Evolutionary conservation across 2,888 invertebrate genomes (phyloP), one percentile per base, ranked within the genome.

Genomic region (Limenitis camilla): DNA sequence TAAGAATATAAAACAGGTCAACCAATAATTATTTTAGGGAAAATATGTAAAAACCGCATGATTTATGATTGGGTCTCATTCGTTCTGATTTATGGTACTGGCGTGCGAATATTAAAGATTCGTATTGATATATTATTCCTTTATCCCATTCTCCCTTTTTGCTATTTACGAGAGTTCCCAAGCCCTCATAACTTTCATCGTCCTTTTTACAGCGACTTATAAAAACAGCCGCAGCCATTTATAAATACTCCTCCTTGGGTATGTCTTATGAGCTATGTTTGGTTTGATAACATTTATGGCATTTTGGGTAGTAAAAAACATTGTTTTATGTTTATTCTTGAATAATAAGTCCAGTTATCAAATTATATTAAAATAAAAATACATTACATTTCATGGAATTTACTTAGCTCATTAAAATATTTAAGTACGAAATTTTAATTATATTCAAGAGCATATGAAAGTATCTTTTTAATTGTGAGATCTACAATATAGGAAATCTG

Each of bases 81-180:
- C 81, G 74, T 71, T 78, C 72, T 84, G 86, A 87, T 87, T 85
- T 84, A 87, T 80, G 81, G 76, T 68, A 72, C 72, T 74, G 67
- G 72, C 75, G 77, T 77, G 78, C 81, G 81, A 85, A 85, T 86
- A 87, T 85, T 86, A 87, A 86, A 85, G 84, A 87, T 82, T 85
- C 83, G 79, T 83, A 87, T 85, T 87, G 86, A 86, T 86, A 86
- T 86, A 87, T 87, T 87, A 85, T 85, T 82, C 83, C 81, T 84
- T 84, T 84, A 85, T 87, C 83, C 86, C 72, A 77, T 83, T 85
- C 77, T 81, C 81, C 80, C 76, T 74, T 74, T 69, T 74, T 74
- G 78, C 81, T 84, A 86, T 86, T 86, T 86, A 85, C 83, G 84
- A 77, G 82, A 77, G 68, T 75, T 76, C 76, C 74, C 82, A 78